Base-by-base conservation (phyloP, 2,797 vertebrate species). In the Arrhamphus sclerolepis region DNA sequence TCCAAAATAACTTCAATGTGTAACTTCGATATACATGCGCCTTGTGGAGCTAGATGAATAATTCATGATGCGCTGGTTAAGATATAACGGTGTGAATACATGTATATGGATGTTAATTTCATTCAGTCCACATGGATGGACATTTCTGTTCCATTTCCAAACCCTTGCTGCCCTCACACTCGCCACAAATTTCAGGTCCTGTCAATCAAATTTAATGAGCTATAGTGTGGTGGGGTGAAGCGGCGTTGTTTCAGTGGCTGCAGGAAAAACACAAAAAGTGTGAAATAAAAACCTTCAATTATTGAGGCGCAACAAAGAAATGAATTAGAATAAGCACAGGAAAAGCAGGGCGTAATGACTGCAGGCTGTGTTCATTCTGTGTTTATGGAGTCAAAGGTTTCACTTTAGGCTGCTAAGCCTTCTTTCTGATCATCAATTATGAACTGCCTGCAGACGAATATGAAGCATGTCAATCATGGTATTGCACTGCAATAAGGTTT, bases 121-220 rank as follows among this genome's bases (percentile, higher is more conserved):
- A 69, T 29, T 39, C 31, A 5, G 57, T 57, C 51, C 46, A 46
- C 76, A 55, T 64, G 74, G 70, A 46, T 59, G 73, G 71, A 75
- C 70, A 75, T 78, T 59, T 72, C 56, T 68, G 67, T 60, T 81
- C 70, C 52, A 46, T 70, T 66, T 75, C 69, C 51, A 80, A 74
- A 71, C 54, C 59, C 43, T 58, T 28, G 17, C 71, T 46, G 61
- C 53, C 56, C 78, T 44, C 65, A 79, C 64, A 75, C 72, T 84
- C 71, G 60, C 67, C 66, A 58, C 63, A 74, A 66, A 82, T 81
- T 55, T 72, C 42, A 62, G 51, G 18, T 19, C 28, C 79, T 75
- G 83, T 85, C 87, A 82, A 59, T 89, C 85, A 87, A 57, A 80
- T 86, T 84, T 87, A 89, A 87, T 81, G 84, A 86, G 82, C 83